Percentiles rank a stretch among this genome's conserved stretches.
Evolutionary conservation across 2,888 invertebrate genomes (phyloP).

Genomic region (Mylabris sibirica): DNA sequence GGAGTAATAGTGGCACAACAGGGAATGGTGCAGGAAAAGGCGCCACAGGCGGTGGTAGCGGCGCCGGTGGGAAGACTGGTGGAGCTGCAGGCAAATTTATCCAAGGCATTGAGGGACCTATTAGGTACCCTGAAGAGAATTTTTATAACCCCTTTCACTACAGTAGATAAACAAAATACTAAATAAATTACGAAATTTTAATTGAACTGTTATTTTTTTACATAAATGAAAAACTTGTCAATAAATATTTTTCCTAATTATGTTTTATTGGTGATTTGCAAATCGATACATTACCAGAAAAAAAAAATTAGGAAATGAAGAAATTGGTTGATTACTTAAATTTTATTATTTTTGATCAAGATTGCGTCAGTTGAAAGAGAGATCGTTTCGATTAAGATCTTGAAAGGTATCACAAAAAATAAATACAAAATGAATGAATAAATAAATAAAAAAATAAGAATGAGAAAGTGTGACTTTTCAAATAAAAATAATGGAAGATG

Average conservation of each 20-base stretch:
- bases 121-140: conserved; percentile 38
- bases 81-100: conserved; percentile 60
- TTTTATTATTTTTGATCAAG: neutral
- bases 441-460: neutral
- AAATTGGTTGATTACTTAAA: neutral
- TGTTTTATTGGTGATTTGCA: conserved; percentile 9
- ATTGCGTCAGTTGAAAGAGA: conserved; percentile 1
- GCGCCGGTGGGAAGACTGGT: conserved; percentile 62
- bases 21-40: conserved; percentile 40
- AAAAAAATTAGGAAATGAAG: neutral
- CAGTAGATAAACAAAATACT: conserved; percentile 35
- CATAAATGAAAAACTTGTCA: neutral
- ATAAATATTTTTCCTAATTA: conserved; percentile 17
- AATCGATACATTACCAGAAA: neutral
- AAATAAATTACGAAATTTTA: conserved; percentile 28
- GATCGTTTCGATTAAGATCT: neutral
- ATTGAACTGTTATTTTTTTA: conserved; percentile 37
- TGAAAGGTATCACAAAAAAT: neutral
- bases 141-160: conserved; percentile 46
- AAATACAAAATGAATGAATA: too few relatives aligned
- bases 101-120: conserved; percentile 36
- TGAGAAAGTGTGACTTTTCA: neutral
- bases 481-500: neutral
- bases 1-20: conserved; percentile 28
- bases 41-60: conserved; percentile 58